A percentile compares a stretch with the other conserved stretches of the same genome.
These are phyloP conservation scores for Acanthornis magna DNA, from an alignment of 2,797 vertebrate species.

Conservation along the genomic window DNA sequence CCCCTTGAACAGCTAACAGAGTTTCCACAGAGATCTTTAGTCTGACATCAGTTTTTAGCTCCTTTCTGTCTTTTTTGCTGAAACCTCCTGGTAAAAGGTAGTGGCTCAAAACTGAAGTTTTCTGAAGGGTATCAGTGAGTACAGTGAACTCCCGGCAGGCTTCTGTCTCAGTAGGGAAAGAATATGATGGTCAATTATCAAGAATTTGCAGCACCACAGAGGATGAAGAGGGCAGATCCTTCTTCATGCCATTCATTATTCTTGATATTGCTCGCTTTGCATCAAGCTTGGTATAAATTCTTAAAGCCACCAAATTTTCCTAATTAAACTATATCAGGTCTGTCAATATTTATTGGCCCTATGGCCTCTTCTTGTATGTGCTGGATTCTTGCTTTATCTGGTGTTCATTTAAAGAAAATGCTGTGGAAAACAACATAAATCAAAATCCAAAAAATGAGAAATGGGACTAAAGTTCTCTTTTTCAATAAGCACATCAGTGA, in stretches of 20 bases:
- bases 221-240: not conserved
- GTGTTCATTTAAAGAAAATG: not conserved
- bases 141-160: not conserved
- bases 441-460: not conserved
- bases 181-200: not conserved
- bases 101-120: not conserved
- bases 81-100: not conserved
- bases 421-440: not conserved
- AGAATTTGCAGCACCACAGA: not conserved
- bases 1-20: not conserved
- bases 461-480: not conserved
- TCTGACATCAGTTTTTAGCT: not conserved
- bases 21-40: not conserved
- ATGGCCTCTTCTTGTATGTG: not conserved
- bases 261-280: not conserved
- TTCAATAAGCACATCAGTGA: not conserved
- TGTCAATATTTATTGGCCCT: not conserved
- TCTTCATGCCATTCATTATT: not conserved
- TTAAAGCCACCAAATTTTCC: not conserved
- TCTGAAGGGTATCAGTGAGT: not conserved
- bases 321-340: not conserved
- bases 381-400: not conserved
- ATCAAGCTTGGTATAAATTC: not conserved
- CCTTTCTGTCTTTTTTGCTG: not conserved
- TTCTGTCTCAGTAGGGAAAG: not conserved